These are phyloP conservation scores for Himalopsyche kuldschensis DNA, from an alignment of 2,888 invertebrate species.

Conservation along the genomic window DNA sequence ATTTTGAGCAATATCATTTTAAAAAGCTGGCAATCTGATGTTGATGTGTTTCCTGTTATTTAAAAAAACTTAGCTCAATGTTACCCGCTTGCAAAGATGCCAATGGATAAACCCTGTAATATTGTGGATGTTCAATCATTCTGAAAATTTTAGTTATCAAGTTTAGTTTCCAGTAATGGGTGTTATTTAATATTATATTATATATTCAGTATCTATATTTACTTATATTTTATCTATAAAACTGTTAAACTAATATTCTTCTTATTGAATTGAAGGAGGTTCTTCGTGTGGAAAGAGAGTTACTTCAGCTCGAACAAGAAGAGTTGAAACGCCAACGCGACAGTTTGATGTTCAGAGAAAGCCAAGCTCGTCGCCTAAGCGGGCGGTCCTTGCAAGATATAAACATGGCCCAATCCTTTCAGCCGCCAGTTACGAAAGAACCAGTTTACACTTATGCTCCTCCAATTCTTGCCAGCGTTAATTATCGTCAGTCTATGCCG, in stretches of 20 bases:
- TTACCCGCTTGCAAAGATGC: background rate
- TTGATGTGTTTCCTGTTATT: too few species aligned
- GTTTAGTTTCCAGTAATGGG: too few species aligned
- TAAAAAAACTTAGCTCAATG: background rate
- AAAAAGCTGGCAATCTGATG: too few species aligned
- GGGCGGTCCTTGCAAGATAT: conserved; percentile 69
- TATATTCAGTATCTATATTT: too few species aligned
- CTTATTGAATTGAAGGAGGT: conserved; percentile 59
- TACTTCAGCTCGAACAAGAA: conserved; percentile 76
- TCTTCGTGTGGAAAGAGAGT: conserved; percentile 75
- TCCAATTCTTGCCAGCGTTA: conserved; percentile 39
- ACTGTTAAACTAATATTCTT: background rate
- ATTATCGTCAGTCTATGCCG: conserved; percentile 58
- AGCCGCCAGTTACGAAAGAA: conserved; percentile 23
- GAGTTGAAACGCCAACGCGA: conserved; percentile 75
- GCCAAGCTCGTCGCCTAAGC: conserved; percentile 60
- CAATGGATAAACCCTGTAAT: background rate
- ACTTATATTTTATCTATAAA: background rate
- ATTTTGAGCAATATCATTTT: too few species aligned
- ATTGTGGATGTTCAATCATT: background rate
- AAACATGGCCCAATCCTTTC: conserved; percentile 45
- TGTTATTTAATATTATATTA: too few species aligned
- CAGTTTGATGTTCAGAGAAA: conserved; percentile 68
- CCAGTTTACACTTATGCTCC: conserved; percentile 35
- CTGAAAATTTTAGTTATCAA: too few species aligned